Evolutionary conservation across 2,113 vertebrate genomes (phyloP), one percentile per base, ranked within the genome.

Genomic region (Nannobrachium achirus): DNA sequence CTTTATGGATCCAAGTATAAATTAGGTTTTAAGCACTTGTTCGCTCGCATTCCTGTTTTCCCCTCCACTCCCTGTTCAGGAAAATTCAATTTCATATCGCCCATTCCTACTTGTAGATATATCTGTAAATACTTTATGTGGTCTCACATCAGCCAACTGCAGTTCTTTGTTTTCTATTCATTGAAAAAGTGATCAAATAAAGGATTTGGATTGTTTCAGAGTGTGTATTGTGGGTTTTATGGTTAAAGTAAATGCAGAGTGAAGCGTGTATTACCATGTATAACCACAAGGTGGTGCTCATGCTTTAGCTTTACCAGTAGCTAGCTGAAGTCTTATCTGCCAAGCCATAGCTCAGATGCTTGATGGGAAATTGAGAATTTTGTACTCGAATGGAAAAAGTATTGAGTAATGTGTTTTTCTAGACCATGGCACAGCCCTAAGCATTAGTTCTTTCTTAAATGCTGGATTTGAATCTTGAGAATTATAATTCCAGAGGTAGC

Each of bases 101-200:
- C 62, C 55, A 62, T 83, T 69, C 19, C 46, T 69, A 57, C 59
- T 82, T 92, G 91, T 92, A 91, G 89, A 91, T 91, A 89, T 50
- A 74, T 81, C 83, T 92, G 89, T 91, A 92, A 89, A 92, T 91
- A 92, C 60, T 82, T 81, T 42, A 61, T 82, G 78, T 82, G 68
- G 75, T 79, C 66, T 57, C 42, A 1, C 52, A 56, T 84, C 57
- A 18, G 11, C 49, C 74, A 49, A 33, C 50, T 64, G 58, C 38
- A 58, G 42, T 14, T 33, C 25, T 33, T 33, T 33, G 75, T 87
- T 90, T 86, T 91, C 78, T 89, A 88, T 82, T 78, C 73, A 76
- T 66, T 52, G 19, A 80, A 65, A 81, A 72, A 70, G 53, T 67
- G 20, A 73, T 70, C 56, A 65, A 82, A 67, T 88, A 82, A 86